These are phyloP conservation scores for Rhinogobius similis DNA, from an alignment of 2,113 vertebrate species.

Conservation along the genomic window DNA sequence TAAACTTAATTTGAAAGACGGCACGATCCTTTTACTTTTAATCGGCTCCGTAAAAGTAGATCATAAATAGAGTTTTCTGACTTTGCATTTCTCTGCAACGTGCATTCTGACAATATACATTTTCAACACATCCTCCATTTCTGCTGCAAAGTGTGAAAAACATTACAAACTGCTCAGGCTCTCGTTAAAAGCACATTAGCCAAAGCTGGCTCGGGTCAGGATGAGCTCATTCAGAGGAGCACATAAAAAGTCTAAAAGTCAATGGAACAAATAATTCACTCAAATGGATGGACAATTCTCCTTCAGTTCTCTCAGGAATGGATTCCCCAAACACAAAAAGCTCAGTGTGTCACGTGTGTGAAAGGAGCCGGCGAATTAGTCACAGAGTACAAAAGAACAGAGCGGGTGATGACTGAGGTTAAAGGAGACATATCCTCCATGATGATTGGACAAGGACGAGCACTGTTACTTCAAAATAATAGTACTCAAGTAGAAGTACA, in stretches of 20 bases:
- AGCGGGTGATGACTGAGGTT: slow-evolving; percentile 17
- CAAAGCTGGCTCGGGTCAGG: slow-evolving; percentile 28
- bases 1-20: too few species aligned
- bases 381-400: slow-evolving; percentile 33
- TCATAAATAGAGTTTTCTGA: too few species aligned
- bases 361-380: slow-evolving; percentile 45
- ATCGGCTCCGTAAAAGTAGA: too few species aligned
- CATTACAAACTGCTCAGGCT: neutral
- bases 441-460: neutral
- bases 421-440: neutral
- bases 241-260: slow-evolving; percentile 33
- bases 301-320: slow-evolving; percentile 41
- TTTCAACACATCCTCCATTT: neutral
- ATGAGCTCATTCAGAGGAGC: slow-evolving; percentile 17
- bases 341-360: slow-evolving; percentile 47
- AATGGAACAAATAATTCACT: slow-evolving; percentile 20
- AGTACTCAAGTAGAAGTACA: neutral
- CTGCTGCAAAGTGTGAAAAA: slow-evolving; percentile 49
- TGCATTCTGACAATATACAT: too few species aligned
- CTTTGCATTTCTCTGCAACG: too few species aligned
- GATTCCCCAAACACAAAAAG: slow-evolving; percentile 36
- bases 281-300: slow-evolving; percentile 30
- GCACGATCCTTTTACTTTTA: too few species aligned
- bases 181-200: slow-evolving; percentile 26
- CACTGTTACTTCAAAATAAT: neutral